Conservation (phyloP, 2,113 vertebrate species). For the Bos indicus region DNA sequence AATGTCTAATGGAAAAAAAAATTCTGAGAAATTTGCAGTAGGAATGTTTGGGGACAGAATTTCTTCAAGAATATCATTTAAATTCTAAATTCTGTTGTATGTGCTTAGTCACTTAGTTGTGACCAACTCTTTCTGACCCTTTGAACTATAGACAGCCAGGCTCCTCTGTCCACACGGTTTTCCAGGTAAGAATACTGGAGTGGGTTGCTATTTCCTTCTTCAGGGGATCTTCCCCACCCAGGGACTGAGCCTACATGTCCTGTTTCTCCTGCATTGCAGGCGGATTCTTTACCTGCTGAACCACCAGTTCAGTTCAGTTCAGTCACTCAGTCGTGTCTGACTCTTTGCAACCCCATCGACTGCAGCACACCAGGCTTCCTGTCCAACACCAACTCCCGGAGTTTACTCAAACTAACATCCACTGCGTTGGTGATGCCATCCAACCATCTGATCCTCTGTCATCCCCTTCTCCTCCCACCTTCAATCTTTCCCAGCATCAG, state of each 20-base stretch:
- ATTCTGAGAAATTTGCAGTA: neutral
- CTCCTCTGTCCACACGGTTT: neutral
- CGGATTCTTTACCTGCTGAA: accelerated
- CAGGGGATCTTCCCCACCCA: neutral
- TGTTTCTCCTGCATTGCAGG: neutral
- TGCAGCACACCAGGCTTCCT: neutral
- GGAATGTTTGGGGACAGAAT: neutral
- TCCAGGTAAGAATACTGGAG: neutral
- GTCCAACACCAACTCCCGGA: neutral
- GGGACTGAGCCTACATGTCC: neutral
- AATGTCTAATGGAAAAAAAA: neutral
- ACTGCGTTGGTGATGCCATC: accelerated
- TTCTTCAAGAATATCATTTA: neutral
- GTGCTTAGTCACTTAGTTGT: neutral
- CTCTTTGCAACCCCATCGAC: neutral
- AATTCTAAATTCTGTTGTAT: neutral
- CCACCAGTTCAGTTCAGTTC: neutral
- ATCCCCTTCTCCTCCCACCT: neutral
- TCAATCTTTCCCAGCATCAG: neutral
- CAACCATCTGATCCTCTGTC: neutral
- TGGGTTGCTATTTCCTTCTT: neutral
- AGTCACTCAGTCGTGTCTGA: neutral
- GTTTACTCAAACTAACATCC: neutral
- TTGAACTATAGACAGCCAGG: neutral
- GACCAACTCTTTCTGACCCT: neutral